Base-by-base conservation (phyloP, 2,888 invertebrate species). In the Papilio protenor region DNA sequence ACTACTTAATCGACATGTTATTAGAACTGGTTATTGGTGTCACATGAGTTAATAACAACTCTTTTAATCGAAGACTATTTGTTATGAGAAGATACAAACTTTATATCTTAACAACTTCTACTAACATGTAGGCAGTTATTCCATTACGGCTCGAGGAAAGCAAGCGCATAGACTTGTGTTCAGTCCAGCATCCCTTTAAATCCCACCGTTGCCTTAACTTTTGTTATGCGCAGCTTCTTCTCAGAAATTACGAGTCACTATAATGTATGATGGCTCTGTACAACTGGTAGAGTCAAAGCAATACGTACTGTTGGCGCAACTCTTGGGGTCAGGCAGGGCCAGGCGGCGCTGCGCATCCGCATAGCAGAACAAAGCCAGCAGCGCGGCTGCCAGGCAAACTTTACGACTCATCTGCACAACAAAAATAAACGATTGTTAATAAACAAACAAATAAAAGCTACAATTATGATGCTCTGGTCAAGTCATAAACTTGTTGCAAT, bases 311-410 rank as follows among this genome's bases (percentile, higher is more conserved):
- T 98, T 98, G 79, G 97, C 96, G 92, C 98, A 98, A 93, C 98
- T 98, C 89, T 97, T 96, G 61, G 98, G 98, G 94, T 98, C 98
- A 76, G 98, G 98, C 82, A 98, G 95, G 47, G 98, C 98, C 81
- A 98, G 95, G 82, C 98, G 96, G 85, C 98, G 96, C 92, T 98
- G 98, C 79, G 97, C 98, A 87, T 96, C 95, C 87, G 96, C 96
- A 84, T 97, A 90, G 84, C 96, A 95, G 80, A 97, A 94, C 86
- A 97, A 95, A 89, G 96, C 93, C 84, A 96, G 85, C 85, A 95
- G 84, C 81, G 87, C 90, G 79, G 87, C 88, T 81, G 89, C 89
- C 79, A 94, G 85, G 85, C 89, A 90, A 82, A 87, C 84, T 84
- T 92, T 91, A 87, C 92, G 91, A 88, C 91, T 92, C 94, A 94